Evolutionary conservation across 1,140 invertebrate species (phyloP).

Genomic region (Tetraneura akinire): DNA sequence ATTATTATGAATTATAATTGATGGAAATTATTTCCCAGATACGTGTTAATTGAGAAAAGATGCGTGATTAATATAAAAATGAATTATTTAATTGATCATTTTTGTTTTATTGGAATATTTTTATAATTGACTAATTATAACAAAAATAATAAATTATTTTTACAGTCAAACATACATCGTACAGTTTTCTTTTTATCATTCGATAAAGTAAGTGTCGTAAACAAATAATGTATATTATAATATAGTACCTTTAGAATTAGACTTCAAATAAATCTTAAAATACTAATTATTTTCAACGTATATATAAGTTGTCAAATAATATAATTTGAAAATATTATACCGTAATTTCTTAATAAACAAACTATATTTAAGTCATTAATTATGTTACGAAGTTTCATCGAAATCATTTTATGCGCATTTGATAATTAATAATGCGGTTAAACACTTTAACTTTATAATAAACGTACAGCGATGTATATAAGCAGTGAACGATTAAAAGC

Average conservation of each 20-base stretch:
- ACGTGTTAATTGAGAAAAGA: too few relatives aligned
- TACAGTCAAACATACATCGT: too few relatives aligned
- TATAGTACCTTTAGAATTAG: too few relatives aligned
- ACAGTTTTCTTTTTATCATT: too few relatives aligned
- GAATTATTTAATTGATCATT: too few relatives aligned
- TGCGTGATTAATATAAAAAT: too few relatives aligned
- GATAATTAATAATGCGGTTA: slow-evolving; percentile 40
- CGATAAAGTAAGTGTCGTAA: not conserved
- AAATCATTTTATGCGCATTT: slow-evolving; percentile 11
- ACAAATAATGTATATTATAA: too few relatives aligned
- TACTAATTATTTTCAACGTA: slow-evolving; percentile 9
- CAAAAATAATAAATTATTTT: too few relatives aligned
- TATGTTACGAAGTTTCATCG: slow-evolving; percentile 22
- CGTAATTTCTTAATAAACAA: slow-evolving; percentile 17
- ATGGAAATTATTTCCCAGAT: too few relatives aligned
- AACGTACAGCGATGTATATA: not conserved
- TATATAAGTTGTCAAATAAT: not conserved
- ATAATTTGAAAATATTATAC: slow-evolving; percentile 15
- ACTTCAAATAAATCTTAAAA: slow-evolving; percentile 9
- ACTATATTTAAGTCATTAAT: slow-evolving; percentile 36
- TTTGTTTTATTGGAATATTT: too few relatives aligned
- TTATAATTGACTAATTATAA: too few relatives aligned
- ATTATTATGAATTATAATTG: too few relatives aligned
- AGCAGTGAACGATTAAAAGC: not conserved
- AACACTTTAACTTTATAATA: slow-evolving; percentile 22